Evolutionary conservation across 2,888 invertebrate species (phyloP).

Genomic region (Amphipoea lucens): DNA sequence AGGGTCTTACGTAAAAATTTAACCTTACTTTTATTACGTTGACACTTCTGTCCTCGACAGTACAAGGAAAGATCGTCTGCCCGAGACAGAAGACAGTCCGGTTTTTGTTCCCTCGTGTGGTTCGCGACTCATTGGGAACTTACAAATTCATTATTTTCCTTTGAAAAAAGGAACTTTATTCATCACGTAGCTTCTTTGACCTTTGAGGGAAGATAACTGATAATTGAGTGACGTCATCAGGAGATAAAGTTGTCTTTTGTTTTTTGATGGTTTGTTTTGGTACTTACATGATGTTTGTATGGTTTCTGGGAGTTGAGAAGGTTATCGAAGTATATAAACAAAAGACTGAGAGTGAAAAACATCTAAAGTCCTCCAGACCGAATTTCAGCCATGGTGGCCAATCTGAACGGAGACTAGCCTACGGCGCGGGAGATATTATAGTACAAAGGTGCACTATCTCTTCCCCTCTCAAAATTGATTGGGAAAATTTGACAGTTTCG

Average conservation of each 20-base stretch:
- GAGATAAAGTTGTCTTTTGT: constrained; percentile 5
- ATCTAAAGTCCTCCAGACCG: too few relatives aligned
- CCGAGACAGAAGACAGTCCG: constrained; percentile 55
- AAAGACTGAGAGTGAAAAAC: too few relatives aligned
- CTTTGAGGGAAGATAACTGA: constrained; percentile 40
- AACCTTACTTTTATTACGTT: not conserved
- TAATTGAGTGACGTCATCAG: constrained; percentile 30
- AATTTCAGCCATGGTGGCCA: too few relatives aligned
- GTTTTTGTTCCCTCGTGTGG: constrained; percentile 61
- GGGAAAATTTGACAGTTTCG: too few relatives aligned
- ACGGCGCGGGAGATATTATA: too few relatives aligned
- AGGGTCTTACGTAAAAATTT: not conserved
- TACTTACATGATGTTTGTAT: not conserved
- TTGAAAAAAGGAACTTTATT: constrained; percentile 41
- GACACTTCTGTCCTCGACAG: constrained; percentile 37
- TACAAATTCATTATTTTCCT: constrained; percentile 67
- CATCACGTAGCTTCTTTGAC: constrained; percentile 26
- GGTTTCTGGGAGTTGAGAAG: not conserved
- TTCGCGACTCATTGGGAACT: constrained; percentile 59
- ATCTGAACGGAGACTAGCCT: too few relatives aligned
- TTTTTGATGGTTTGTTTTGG: not conserved
- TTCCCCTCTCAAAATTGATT: too few relatives aligned
- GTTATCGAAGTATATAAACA: not conserved
- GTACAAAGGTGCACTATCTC: too few relatives aligned
- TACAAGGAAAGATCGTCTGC: constrained; percentile 63